Evolutionary conservation across 2,113 vertebrate species (phyloP), one percentile per base, ranked within the genome.

Genomic region (western clawed frog (Xenopus tropicalis)): DNA sequence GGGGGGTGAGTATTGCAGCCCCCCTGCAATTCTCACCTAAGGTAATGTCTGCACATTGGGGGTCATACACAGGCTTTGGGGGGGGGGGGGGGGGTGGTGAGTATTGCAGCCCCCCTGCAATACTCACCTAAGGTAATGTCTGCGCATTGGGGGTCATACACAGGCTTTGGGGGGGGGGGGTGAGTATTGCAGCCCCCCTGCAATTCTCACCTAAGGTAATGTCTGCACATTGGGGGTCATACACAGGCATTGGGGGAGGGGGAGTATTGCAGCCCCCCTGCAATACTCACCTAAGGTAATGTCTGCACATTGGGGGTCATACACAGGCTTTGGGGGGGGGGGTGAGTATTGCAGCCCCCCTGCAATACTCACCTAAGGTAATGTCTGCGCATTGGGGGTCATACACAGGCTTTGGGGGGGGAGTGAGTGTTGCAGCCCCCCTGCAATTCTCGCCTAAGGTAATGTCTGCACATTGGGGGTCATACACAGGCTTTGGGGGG

Each of bases 341-440:
- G 29, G 29, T 37, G 29, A 6, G 6, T 9, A 7, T 7, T 29
- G 11, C 44, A 13, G 20, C 21, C 59, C 65, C 14, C n/a, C 42
- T 74, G 72, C 44, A 42, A 76, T 7, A 54, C 73, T 25, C 24
- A 22, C 24, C 14, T 51, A 62, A 69, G 73, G 73, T 76, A 54
- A 66, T 0, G 19, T 61, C 54, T 9, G 20, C 29, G 22, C 1
- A 3, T 23, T 12, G 21, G 57, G 52, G 46, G 16, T 48, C 9
- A 8, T 9, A 3, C 10, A 37, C 29, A 37, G 6, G 10, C 29
- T 8, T 37, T 37, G 29, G 29, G 29, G 29, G 5, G 6, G 29
- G 29, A 9, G 29, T 37, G 29, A 6, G 6, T 9, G 25, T 7
- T 29, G 25, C 25, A 29, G 25, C 25, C 11, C 12, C 10, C 61